A percentile compares a stretch with the other conserved stretches of the same genome.
phyloP scores from a whole-genome alignment of 1,140 invertebrate species.

The Macrosteles quadrilineatus region DNA sequence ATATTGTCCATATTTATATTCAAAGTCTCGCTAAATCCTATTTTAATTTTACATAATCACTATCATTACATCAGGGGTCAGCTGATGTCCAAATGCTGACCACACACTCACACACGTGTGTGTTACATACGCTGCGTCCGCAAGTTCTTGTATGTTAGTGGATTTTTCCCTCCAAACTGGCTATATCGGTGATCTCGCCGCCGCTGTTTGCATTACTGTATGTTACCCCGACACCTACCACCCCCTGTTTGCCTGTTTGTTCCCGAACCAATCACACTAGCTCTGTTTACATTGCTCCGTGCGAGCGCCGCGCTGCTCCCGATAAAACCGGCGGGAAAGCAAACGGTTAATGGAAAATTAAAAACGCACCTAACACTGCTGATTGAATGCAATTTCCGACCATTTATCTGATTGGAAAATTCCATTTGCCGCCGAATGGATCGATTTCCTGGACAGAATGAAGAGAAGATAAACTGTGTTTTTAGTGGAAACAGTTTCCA shows the following conservation, averaged over 20 bases:
- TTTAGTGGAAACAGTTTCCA: no score
- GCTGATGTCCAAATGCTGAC: no score
- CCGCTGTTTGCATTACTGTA: conserved; percentile 17
- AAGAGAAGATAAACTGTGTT: no score
- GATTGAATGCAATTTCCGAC: conserved; percentile 24
- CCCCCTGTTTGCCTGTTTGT: no score
- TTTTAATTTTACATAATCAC: no score
- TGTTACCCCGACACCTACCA: conserved; percentile 25
- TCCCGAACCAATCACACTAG: conserved; percentile 25
- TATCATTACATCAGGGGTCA: no score
- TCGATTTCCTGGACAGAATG: neutral
- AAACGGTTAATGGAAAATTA: conserved; percentile 23
- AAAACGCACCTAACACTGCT: conserved; percentile 17
- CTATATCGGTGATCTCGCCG: neutral
- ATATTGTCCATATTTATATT: no score
- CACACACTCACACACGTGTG: no score
- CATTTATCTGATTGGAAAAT: conserved; percentile 26
- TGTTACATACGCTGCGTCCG: no score
- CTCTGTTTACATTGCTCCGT: conserved; percentile 19
- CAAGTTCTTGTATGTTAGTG: no score
- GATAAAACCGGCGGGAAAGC: neutral
- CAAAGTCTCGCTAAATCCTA: no score
- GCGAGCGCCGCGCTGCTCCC: neutral
- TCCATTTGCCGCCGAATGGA: neutral
- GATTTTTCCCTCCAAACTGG: no score